These are phyloP conservation scores for Orthosia cruda DNA, from an alignment of 2,888 invertebrate genomes.

Conservation along the genomic window DNA sequence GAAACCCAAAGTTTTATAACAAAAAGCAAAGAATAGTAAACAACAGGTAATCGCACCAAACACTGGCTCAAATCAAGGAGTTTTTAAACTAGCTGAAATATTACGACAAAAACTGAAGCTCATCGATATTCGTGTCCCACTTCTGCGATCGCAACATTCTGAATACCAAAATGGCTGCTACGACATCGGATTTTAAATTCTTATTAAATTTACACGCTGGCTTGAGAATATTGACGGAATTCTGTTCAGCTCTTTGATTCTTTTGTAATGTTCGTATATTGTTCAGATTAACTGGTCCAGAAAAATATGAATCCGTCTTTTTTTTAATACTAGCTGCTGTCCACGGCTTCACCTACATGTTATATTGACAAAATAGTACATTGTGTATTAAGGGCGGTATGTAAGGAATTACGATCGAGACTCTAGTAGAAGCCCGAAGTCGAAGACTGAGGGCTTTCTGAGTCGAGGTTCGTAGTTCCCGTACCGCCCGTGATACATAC, in stretches of 20 bases:
- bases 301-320: no score
- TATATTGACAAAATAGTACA: no score
- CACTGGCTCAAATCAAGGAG: constrained; percentile 40
- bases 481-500: no score
- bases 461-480: no score
- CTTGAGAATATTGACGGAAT: constrained; percentile 26
- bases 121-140: constrained; percentile 67
- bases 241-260: background rate
- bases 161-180: constrained; percentile 66
- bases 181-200: constrained; percentile 67
- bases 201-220: constrained; percentile 65
- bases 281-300: background rate
- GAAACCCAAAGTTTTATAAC: background rate
- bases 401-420: no score
- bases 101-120: constrained; percentile 54
- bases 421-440: no score
- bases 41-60: constrained; percentile 2
- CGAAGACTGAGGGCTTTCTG: no score
- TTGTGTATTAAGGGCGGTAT: no score
- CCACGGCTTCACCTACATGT: no score
- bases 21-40: background rate
- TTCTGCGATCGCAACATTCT: constrained; percentile 59
- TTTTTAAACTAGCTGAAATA: constrained; percentile 31
- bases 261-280: background rate
- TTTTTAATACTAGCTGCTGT: no score